phyloP scores from a whole-genome alignment of 2,888 invertebrate species.

The Zelleria hepariella region DNA sequence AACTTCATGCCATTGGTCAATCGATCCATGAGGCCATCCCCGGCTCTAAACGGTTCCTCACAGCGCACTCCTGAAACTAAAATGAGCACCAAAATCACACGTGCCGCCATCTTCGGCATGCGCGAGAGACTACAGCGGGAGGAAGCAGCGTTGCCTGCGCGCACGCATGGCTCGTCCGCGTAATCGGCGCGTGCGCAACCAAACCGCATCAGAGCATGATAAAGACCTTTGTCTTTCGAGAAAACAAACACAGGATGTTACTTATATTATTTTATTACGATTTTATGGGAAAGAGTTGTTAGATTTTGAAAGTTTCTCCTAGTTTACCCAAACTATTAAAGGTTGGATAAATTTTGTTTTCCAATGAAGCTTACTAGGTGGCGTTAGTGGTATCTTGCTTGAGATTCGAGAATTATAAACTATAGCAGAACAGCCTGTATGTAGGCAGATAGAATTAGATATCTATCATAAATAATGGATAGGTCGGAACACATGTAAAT shows the following conservation, averaged over 20 bases:
- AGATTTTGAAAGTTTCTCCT: neutral
- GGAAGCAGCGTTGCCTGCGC: slow-evolving; percentile 11
- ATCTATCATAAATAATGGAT: no score
- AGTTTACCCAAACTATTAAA: no score
- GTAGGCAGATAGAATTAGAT: no score
- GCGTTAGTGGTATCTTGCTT: slow-evolving; percentile 1
- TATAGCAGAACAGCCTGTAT: neutral
- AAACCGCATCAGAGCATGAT: slow-evolving; percentile 41
- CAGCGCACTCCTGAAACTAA: slow-evolving; percentile 18
- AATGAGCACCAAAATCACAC: slow-evolving; percentile 26
- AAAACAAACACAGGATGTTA: neutral
- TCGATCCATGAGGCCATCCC: slow-evolving; percentile 44
- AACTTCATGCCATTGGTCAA: slow-evolving; percentile 56
- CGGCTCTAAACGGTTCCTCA: slow-evolving; percentile 21
- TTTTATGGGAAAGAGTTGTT: neutral
- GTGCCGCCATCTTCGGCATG: slow-evolving; percentile 53
- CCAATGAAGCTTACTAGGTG: neutral
- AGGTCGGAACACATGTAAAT: no score
- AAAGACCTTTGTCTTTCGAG: neutral
- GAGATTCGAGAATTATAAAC: neutral
- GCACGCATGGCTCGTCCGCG: slow-evolving; percentile 41
- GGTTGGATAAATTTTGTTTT: no score
- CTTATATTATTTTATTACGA: neutral
- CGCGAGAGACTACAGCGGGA: slow-evolving; percentile 32
- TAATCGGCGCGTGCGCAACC: slow-evolving; percentile 48